Evolutionary conservation across 2,888 invertebrate genomes (phyloP).

Genomic region (Cordylochernes scorpioides): DNA sequence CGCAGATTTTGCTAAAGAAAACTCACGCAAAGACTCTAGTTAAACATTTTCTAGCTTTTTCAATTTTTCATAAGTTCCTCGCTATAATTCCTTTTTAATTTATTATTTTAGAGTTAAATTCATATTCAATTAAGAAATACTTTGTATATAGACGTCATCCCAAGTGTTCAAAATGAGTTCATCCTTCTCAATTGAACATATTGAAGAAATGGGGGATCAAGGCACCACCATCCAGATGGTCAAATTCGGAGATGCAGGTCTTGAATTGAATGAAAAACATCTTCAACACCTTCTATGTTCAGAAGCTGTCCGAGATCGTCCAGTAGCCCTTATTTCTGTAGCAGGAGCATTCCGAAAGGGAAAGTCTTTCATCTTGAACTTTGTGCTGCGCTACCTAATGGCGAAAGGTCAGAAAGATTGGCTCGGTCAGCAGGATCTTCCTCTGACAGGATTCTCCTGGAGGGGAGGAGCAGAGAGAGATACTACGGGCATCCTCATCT

Average conservation of each 20-base stretch:
- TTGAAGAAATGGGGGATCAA: too few relatives aligned
- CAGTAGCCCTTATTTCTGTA: constrained; percentile 13
- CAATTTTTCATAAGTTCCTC: too few relatives aligned
- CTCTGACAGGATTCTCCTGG: constrained; percentile 10
- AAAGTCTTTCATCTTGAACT: constrained; percentile 16
- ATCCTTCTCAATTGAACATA: too few relatives aligned
- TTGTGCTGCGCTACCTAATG: constrained; percentile 15
- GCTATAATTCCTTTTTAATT: too few relatives aligned
- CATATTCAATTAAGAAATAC: too few relatives aligned
- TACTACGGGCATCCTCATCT: constrained; percentile 11
- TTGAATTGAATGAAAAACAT: constrained; percentile 55
- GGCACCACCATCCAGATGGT: constrained; percentile 46
- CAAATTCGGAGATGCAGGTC: constrained; percentile 30
- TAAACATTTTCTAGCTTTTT: too few relatives aligned
- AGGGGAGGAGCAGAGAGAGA: constrained; percentile 10
- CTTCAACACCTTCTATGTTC: constrained; percentile 41
- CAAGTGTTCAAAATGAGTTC: too few relatives aligned
- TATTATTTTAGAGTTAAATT: too few relatives aligned
- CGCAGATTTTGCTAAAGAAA: too few relatives aligned
- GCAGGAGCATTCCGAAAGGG: constrained; percentile 16
- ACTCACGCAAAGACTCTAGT: too few relatives aligned
- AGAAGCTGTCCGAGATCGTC: constrained; percentile 41
- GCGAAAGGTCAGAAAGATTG: constrained; percentile 7
- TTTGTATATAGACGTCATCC: too few relatives aligned
- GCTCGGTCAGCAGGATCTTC: constrained; percentile 6